A percentile compares a stretch with the other conserved stretches of the same genome.
These are phyloP conservation scores for Ophthalmolycus amberensis DNA, from an alignment of 2,113 vertebrate genomes.

Conservation along the genomic window DNA sequence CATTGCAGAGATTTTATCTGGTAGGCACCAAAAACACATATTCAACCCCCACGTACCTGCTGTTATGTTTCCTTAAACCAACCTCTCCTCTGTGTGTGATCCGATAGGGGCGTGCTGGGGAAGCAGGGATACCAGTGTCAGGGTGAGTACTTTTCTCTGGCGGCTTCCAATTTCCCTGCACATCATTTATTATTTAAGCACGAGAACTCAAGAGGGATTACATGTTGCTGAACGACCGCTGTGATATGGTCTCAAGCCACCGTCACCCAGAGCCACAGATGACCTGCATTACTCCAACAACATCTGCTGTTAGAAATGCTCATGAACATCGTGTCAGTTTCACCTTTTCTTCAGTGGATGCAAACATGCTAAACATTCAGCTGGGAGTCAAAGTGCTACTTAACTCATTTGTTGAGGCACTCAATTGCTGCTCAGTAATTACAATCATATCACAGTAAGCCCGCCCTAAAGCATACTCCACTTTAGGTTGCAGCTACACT, in stretches of 20 bases:
- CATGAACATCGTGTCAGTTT: background rate
- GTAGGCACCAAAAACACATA: conserved; percentile 76
- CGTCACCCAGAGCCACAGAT: background rate
- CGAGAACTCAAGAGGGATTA: conserved; percentile 52
- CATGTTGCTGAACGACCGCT: conserved; percentile 56
- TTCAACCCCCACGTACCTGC: background rate
- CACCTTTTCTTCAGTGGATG: background rate
- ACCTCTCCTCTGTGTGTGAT: conserved; percentile 65
- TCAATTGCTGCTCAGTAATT: background rate
- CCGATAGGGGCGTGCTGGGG: conserved; percentile 96
- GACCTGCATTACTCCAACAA: background rate
- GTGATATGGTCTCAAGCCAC: conserved; percentile 61
- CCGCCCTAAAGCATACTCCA: too few relatives aligned
- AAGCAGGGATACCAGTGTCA: conserved; percentile 99
- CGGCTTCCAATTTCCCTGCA: conserved; percentile 45
- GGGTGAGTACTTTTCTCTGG: conserved; percentile 87
- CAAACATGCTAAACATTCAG: background rate
- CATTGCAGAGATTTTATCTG: conserved; percentile 99
- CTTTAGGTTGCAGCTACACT: background rate
- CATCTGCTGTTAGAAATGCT: background rate
- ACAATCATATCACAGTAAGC: background rate
- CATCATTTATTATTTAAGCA: conserved; percentile 65
- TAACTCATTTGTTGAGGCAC: background rate
- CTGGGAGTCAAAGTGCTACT: background rate
- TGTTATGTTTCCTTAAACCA: conserved; percentile 21